Conservation (phyloP, 2,113 vertebrate species). For the Rhinolophus ferrumequinum region DNA sequence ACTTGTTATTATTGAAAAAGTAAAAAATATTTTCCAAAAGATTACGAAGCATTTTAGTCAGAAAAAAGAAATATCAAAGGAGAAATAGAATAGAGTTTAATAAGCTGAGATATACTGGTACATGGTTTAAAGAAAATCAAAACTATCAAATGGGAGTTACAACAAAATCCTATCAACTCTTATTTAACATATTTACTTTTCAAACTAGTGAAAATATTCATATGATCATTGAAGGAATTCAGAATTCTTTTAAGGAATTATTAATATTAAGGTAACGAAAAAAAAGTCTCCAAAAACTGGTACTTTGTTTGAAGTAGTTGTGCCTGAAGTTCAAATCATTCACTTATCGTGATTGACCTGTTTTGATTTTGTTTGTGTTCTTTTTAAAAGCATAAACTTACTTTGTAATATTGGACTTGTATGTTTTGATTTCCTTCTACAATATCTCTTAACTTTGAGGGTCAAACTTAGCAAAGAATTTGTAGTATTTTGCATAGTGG, state of each 20-base stretch:
- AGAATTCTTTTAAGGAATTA: not conserved
- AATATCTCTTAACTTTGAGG: not conserved
- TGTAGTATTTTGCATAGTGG: conserved; percentile 1
- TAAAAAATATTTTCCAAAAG: not conserved
- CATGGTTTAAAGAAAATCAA: not conserved
- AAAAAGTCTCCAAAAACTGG: not conserved
- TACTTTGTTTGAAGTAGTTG: not conserved
- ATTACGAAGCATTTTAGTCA: not conserved
- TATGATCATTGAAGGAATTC: not conserved
- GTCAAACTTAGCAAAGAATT: not conserved
- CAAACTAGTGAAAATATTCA: not conserved
- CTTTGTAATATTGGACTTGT: not conserved
- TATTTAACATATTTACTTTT: not conserved
- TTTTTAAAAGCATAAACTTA: not conserved
- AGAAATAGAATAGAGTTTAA: not conserved
- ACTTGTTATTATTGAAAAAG: conserved; percentile 1
- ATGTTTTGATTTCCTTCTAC: conserved; percentile 5
- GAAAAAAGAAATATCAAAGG: not conserved
- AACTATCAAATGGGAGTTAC: not conserved
- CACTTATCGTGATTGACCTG: not conserved
- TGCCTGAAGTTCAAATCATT: not conserved
- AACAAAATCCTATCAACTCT: not conserved
- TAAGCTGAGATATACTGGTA: not conserved
- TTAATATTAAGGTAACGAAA: not conserved
- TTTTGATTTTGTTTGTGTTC: not conserved